phyloP scores from a whole-genome alignment of 2,113 vertebrate species.

The Sebastes fasciatus region DNA sequence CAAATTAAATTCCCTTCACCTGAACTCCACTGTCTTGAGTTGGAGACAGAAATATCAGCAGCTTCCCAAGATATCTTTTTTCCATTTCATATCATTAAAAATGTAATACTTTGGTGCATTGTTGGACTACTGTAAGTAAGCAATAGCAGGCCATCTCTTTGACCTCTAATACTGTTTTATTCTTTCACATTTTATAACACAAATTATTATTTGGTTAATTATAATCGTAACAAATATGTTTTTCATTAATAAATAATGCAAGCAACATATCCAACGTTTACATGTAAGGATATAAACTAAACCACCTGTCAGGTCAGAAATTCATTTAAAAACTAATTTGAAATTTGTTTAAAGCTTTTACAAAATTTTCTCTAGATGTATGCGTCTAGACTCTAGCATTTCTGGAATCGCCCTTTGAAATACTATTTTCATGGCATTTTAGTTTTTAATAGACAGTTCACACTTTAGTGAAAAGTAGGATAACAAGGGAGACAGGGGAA shows the following conservation, averaged over 20 bases:
- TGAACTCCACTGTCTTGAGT: background rate
- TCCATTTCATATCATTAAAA: slow-evolving; percentile 5
- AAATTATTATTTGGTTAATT: background rate
- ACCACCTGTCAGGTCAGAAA: background rate
- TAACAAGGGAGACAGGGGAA: background rate
- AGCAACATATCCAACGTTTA: background rate
- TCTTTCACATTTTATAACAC: background rate
- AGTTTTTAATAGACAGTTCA: slow-evolving; percentile 35
- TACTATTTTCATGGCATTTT: slow-evolving; percentile 44
- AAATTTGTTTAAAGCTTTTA: background rate
- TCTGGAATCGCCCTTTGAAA: slow-evolving; percentile 38
- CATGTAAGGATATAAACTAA: background rate
- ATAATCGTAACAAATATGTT: background rate
- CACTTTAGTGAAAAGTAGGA: slow-evolving; percentile 19
- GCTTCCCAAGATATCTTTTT: background rate
- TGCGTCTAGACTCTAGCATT: background rate
- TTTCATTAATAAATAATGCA: background rate
- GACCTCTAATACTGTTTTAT: background rate
- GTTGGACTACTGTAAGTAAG: background rate
- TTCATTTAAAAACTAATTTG: background rate
- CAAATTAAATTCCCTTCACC: slow-evolving; percentile 17
- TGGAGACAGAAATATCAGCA: slow-evolving; percentile 18
- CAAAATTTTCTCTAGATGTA: no score
- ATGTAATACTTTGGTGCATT: background rate
- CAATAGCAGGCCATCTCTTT: background rate